Evolutionary conservation across 2,888 invertebrate genomes (phyloP), one percentile per base, ranked within the genome.

Genomic region (Lysandra coridon): DNA sequence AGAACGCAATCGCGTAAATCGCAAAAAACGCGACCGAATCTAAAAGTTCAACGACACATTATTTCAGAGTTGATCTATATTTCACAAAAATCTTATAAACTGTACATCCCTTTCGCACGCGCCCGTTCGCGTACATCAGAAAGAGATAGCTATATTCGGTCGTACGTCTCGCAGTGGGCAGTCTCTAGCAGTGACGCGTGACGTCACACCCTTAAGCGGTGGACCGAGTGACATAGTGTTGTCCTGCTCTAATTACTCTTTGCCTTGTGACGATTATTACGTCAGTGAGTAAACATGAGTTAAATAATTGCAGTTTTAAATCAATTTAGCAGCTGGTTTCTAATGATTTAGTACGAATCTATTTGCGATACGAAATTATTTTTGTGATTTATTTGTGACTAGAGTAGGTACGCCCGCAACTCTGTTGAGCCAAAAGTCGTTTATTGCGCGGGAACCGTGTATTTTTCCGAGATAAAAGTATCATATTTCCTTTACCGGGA

Each of bases 21-120:
- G 44, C 74, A 79, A 79, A 79, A 79, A 79, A 60, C 44, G 40
- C 60, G 17, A 73, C 57, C 57, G 33, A 79, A 80, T 80, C 78
- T 53, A 53, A 73, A 74, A 83, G 93, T 90, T 93, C 92, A 92
- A 88, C 87, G 93, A 92, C 92, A 89, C 88, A 89, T 90, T 90
- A 91, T 91, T 91, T 89, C 88, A 90, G 89, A 89, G 88, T 89
- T 92, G 92, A 91, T 93, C 93, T 92, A 92, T 91, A 93, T 93
- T 91, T 90, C 86, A 90, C 89, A 91, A 93, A 93, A 92, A 93
- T 90, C 86, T 83, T 84, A 89, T 88, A 88, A 88, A 91, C 89
- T 88, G 85, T 81, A 84, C 81, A 75, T 92, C 91, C 78, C 85
- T 87, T 82, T 90, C 86, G 84, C 53, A 30, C 57, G 62, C 79